Evolutionary conservation across 2,797 vertebrate species (phyloP), one percentile per base, ranked within the genome.

Genomic region (Rhabdophis nuchalis): DNA sequence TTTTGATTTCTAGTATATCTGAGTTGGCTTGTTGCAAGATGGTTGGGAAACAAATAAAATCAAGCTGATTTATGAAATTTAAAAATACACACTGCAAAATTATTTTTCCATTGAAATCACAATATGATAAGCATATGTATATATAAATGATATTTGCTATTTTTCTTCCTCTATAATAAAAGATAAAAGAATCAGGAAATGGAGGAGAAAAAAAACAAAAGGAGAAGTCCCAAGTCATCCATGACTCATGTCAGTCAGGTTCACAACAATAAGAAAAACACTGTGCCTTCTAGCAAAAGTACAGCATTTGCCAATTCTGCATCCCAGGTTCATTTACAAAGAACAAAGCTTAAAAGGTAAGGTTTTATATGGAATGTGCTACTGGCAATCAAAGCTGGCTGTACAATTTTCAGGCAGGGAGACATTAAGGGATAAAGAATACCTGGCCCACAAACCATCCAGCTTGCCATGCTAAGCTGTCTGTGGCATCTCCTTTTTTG

Each of bases 131-230:
- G 20, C 72, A 46, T 41, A 14, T 32, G 64, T 60, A 60, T 60
- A 16, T 20, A 23, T 25, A 36, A 56, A 36, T 46, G 36, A 1
- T 92, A 53, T 89, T 85, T 13, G 18, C 18, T 95, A 61, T 0
- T 91, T 8, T 90, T 95, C 41, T 41, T 52, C 36, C 10, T 68
- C 52, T 53, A 89, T 87, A 92, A 95, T 94, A 56, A 94, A 92
- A 95, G 94, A 92, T 86, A 92, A 92, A 82, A 60, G 90, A 95
- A 56, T 87, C 91, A 68, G 53, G 92, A 93, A 93, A 99, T 99
- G 99, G 99, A 99, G 95, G 99, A 99, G 93, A 98, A 98, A 86
- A 99, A 98, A 94, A 97, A 98, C 90, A 99, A 99, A 96, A 98
- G 99, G 96, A 98, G 98, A 96, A 99, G 98, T 93, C 98, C 98